A percentile compares a stretch with the other conserved stretches of the same genome.
phyloP scores from a whole-genome alignment of 2,797 vertebrate genomes.

The Etheostoma nigrum region DNA sequence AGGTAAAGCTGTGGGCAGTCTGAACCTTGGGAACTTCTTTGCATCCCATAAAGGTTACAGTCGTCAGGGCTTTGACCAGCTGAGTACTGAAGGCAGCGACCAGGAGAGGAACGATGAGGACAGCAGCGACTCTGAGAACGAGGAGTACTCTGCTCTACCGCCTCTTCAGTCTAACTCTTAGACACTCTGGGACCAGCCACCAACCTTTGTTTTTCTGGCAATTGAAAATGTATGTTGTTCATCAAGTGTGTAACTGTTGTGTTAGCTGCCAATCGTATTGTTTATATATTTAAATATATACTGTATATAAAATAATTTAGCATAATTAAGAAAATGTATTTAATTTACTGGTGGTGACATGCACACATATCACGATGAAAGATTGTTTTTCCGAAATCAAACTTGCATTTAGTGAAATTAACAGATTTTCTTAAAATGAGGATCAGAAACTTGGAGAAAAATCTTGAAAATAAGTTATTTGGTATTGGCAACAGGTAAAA shows the following conservation, averaged over 20 bases:
- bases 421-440: background rate
- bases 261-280: conserved; percentile 85
- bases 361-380: background rate
- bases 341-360: conserved; percentile 29
- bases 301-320: conserved; percentile 55
- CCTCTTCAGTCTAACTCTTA: conserved; percentile 75
- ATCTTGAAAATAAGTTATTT: conserved; percentile 1
- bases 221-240: conserved; percentile 86
- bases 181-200: conserved; percentile 54
- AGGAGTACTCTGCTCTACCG: conserved; percentile 89
- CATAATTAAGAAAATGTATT: conserved; percentile 34
- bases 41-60: conserved; percentile 94
- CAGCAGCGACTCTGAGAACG: conserved; percentile 94
- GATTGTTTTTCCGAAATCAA: conserved; percentile 18
- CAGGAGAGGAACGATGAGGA: conserved; percentile 95
- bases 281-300: conserved; percentile 72
- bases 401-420: conserved; percentile 12
- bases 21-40: conserved; percentile 98
- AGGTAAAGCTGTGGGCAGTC: conserved; percentile 91
- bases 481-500: background rate
- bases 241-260: conserved; percentile 89
- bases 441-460: background rate
- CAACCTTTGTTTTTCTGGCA: conserved; percentile 75
- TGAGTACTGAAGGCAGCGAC: conserved; percentile 97
- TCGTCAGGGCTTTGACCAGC: conserved; percentile 94